Evolutionary conservation across 23 tunicate species (phyloP).

Genomic region (Oikopleura albicans): DNA sequence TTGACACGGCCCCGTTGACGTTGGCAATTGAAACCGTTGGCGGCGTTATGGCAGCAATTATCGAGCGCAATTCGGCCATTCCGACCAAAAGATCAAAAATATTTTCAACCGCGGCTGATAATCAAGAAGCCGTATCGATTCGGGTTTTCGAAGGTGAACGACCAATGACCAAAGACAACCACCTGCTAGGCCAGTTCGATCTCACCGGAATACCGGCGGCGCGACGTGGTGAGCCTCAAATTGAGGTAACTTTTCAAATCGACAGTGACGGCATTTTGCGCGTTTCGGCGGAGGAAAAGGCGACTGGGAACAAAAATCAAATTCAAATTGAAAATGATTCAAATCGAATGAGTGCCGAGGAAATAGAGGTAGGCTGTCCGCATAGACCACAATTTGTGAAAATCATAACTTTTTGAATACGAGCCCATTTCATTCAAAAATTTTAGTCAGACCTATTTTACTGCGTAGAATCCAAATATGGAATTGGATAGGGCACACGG

Average conservation of each 20-base stretch:
- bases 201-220: slow-evolving; percentile 93
- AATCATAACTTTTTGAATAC: too few relatives aligned
- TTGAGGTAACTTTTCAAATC: slow-evolving; percentile 91
- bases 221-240: slow-evolving; percentile 84
- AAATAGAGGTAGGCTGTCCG: too few relatives aligned
- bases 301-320: slow-evolving; percentile 75
- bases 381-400: too few relatives aligned
- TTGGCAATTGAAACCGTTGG: slow-evolving; percentile 99
- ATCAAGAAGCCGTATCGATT: slow-evolving; percentile 89
- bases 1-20: slow-evolving; percentile 79
- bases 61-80: slow-evolving; percentile 77
- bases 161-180: slow-evolving; percentile 85
- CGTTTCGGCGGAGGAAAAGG: slow-evolving; percentile 93
- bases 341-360: slow-evolving; percentile 66
- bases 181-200: slow-evolving; percentile 83
- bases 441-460: too few relatives aligned
- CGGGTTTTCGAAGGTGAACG: slow-evolving; percentile 49
- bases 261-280: slow-evolving; percentile 86
- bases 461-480: too few relatives aligned
- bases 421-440: too few relatives aligned
- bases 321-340: slow-evolving; percentile 74
- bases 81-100: slow-evolving; percentile 93
- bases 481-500: too few relatives aligned
- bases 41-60: slow-evolving; percentile 90
- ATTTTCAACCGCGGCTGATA: slow-evolving; percentile 92